A percentile compares a stretch with the other conserved stretches of the same genome.
Conservation (phyloP, 2,113 vertebrate species). For the Triplophysa dalaica region DNA sequence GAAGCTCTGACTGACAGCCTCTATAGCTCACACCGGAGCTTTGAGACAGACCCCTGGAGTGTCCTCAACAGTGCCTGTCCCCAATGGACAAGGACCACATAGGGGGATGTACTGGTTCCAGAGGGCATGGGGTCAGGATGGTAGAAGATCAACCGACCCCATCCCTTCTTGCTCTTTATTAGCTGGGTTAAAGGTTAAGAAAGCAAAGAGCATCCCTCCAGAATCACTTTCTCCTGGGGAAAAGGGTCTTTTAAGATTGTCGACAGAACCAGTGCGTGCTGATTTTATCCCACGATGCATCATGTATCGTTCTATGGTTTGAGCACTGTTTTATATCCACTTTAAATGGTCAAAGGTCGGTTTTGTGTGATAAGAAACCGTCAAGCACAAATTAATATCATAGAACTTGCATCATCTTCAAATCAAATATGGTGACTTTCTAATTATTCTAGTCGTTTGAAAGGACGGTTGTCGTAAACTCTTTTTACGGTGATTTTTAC, state of each 20-base stretch:
- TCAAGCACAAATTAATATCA: too few relatives aligned
- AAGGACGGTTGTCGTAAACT: too few relatives aligned
- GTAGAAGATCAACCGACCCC: constrained; percentile 52
- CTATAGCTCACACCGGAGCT: constrained; percentile 60
- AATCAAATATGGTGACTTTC: too few relatives aligned
- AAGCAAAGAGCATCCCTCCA: constrained; percentile 62
- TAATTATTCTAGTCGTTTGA: too few relatives aligned
- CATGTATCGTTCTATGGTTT: not conserved
- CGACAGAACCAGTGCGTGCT: constrained; percentile 14
- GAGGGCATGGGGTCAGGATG: constrained; percentile 48
- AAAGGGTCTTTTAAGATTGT: constrained; percentile 25
- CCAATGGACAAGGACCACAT: constrained; percentile 58
- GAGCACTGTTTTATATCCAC: too few relatives aligned
- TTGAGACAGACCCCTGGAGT: constrained; percentile 58
- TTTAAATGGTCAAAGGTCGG: not conserved
- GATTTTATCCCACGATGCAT: constrained; percentile 23
- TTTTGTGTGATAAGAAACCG: not conserved
- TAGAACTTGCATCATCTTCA: too few relatives aligned
- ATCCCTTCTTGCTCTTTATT: constrained; percentile 60
- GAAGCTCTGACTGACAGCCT: constrained; percentile 66
- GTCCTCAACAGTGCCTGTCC: constrained; percentile 59
- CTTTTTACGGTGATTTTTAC: too few relatives aligned
- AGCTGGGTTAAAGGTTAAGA: constrained; percentile 64
- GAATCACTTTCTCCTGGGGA: constrained; percentile 42
- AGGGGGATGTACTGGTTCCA: constrained; percentile 46